These are phyloP conservation scores for Eilema depressum DNA, from an alignment of 2,888 invertebrate species.

Conservation along the genomic window DNA sequence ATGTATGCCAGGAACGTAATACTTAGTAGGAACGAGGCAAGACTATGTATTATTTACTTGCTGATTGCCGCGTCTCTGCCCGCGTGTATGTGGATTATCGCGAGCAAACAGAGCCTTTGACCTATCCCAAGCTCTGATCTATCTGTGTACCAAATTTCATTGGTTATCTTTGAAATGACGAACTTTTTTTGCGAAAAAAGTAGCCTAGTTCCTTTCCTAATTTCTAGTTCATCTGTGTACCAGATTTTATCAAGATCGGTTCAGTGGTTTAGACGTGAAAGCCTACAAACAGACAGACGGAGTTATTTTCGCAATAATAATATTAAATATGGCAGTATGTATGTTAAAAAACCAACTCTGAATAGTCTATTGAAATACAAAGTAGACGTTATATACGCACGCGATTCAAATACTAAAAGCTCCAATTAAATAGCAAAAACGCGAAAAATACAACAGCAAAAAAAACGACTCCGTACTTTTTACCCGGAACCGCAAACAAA, in stretches of 20 bases:
- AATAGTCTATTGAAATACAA: slow-evolving; percentile 4
- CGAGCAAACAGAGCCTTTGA: too few relatives aligned
- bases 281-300: too few relatives aligned
- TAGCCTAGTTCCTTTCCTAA: too few relatives aligned
- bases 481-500: slow-evolving; percentile 23
- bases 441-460: not conserved
- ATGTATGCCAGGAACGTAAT: not conserved
- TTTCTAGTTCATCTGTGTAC: too few relatives aligned
- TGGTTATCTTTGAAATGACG: too few relatives aligned
- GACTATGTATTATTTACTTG: not conserved
- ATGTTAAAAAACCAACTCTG: not conserved
- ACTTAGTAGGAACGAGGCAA: not conserved
- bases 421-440: slow-evolving; percentile 11
- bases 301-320: not conserved
- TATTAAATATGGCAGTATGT: not conserved
- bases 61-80: too few relatives aligned
- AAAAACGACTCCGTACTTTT: slow-evolving; percentile 15
- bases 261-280: too few relatives aligned
- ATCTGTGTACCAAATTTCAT: too few relatives aligned
- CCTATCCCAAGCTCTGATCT: too few relatives aligned
- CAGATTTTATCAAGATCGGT: too few relatives aligned
- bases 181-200: too few relatives aligned
- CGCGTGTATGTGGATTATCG: too few relatives aligned
- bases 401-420: slow-evolving; percentile 9
- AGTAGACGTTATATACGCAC: not conserved